phyloP scores from a whole-genome alignment of 2,797 vertebrate species.

The Micropoecilia bifurca region DNA sequence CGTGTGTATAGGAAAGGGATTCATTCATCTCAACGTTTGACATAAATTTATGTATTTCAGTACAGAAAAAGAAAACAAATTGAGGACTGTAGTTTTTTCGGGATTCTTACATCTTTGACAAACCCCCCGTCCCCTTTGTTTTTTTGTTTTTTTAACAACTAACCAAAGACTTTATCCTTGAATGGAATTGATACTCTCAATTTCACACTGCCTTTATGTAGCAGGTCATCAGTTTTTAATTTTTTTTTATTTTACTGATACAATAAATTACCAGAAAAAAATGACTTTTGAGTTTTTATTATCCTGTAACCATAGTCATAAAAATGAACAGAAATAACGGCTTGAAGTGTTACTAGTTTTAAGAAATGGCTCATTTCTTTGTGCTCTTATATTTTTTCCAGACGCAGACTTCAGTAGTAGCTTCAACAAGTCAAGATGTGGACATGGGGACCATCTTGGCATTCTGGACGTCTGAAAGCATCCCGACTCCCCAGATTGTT shows the following conservation, averaged over 20 bases:
- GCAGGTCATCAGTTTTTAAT: background rate
- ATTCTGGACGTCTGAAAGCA: slow-evolving; percentile 30
- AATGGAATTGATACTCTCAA: background rate
- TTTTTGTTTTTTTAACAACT: background rate
- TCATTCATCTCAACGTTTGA: background rate
- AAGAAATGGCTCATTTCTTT: background rate
- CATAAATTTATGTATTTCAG: background rate
- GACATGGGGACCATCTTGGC: slow-evolving; percentile 31
- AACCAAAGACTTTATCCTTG: too few relatives aligned
- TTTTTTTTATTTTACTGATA: too few relatives aligned
- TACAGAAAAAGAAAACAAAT: background rate
- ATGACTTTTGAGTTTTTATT: background rate
- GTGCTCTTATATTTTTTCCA: background rate
- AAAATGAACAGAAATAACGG: background rate
- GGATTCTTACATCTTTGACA: background rate
- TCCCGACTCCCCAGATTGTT: slow-evolving; percentile 19
- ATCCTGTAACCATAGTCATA: background rate
- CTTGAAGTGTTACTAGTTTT: background rate
- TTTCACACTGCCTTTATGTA: background rate
- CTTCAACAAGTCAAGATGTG: slow-evolving; percentile 26
- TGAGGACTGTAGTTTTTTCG: background rate
- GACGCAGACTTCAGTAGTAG: slow-evolving; percentile 15
- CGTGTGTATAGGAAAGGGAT: background rate
- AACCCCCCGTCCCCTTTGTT: background rate
- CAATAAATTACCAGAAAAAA: background rate